phyloP scores from a whole-genome alignment of 2,888 invertebrate genomes.

The Eumerus sabulonum region DNA sequence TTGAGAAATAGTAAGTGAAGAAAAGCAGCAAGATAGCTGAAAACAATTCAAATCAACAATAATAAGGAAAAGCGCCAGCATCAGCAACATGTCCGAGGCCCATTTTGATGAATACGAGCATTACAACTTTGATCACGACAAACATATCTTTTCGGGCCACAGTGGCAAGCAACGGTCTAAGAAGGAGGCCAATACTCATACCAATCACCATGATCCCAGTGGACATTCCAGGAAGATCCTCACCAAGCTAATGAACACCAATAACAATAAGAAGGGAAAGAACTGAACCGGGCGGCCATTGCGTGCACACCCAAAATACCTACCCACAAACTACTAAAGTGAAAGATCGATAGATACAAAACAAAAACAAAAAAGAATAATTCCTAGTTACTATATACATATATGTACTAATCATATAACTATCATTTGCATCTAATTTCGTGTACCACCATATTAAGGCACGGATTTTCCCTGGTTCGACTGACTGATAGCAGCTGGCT shows the following conservation, averaged over 20 bases:
- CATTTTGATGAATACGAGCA: constrained; percentile 95
- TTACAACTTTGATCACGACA: constrained; percentile 96
- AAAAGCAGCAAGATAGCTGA: constrained; percentile 7
- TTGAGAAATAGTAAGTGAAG: constrained; percentile 25
- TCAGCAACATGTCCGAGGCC: constrained; percentile 85
- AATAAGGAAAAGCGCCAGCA: constrained; percentile 10
- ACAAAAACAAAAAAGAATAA: too few relatives aligned
- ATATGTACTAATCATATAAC: constrained; percentile 14
- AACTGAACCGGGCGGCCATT: constrained; percentile 43
- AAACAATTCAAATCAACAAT: constrained; percentile 9
- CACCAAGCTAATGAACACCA: constrained; percentile 90
- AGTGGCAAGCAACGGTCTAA: constrained; percentile 95
- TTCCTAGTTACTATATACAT: constrained; percentile 36
- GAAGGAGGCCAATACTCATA: constrained; percentile 92
- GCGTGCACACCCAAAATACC: too few relatives aligned
- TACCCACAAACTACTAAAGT: too few relatives aligned
- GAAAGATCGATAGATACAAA: too few relatives aligned
- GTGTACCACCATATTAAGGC: not conserved
- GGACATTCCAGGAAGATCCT: constrained; percentile 96
- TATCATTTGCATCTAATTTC: constrained; percentile 17
- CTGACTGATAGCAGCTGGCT: not conserved
- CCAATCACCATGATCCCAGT: constrained; percentile 94
- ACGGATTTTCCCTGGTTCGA: constrained; percentile 18
- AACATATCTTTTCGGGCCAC: constrained; percentile 91
- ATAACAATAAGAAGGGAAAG: constrained; percentile 85